Conservation (phyloP, 2,113 vertebrate species). For the Sinocyclocheilus anshuiensis region DNA sequence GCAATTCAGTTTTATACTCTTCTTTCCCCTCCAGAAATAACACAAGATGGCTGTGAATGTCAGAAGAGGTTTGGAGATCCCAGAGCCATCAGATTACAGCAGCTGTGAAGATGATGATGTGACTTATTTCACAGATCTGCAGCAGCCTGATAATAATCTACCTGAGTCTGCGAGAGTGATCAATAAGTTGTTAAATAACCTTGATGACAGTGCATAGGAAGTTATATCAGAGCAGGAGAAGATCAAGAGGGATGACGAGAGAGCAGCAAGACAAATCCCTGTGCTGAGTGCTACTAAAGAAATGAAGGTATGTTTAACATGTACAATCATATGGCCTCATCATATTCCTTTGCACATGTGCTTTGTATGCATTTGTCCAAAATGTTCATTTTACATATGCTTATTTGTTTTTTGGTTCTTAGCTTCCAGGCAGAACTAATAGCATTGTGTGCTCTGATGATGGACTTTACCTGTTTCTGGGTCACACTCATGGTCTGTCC, state of each 20-base stretch:
- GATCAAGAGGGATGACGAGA: neutral
- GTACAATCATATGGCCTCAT: neutral
- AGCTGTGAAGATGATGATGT: constrained; percentile 31
- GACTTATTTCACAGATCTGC: neutral
- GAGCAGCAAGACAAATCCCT: neutral
- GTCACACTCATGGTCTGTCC: constrained; percentile 25
- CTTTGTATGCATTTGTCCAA: neutral
- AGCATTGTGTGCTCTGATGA: constrained; percentile 22
- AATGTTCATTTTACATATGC: neutral
- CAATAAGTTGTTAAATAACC: constrained; percentile 3
- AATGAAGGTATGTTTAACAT: constrained; percentile 1
- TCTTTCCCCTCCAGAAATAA: neutral
- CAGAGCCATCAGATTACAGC: constrained; percentile 28
- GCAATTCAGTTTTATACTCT: neutral
- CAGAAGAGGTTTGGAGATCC: constrained; percentile 1
- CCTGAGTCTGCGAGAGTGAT: neutral
- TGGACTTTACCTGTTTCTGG: constrained; percentile 31
- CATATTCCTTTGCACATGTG: neutral
- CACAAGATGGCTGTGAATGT: neutral
- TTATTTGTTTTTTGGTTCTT: neutral
- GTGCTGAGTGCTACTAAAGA: neutral
- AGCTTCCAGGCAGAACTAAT: constrained; percentile 27
- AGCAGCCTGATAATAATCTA: neutral
- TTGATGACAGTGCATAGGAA: constrained; percentile 18
- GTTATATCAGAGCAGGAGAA: constrained; percentile 11